A percentile compares a stretch with the other conserved stretches of the same genome.
phyloP scores from a whole-genome alignment of 2,113 vertebrate genomes.

The Scophthalmus maximus region DNA sequence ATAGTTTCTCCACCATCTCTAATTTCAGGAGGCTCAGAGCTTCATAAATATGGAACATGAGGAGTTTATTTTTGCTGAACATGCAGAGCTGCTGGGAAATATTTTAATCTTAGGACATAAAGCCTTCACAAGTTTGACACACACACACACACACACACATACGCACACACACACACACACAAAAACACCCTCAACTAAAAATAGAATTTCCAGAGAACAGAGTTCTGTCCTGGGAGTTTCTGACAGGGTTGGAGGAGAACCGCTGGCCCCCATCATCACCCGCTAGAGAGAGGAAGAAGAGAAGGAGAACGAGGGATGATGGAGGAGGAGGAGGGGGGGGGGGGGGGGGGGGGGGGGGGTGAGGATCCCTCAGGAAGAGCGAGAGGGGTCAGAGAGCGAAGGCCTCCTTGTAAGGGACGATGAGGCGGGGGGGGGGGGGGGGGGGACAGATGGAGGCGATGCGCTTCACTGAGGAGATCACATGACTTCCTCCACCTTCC shows the following conservation, averaged over 20 bases:
- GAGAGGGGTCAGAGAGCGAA: slow-evolving; percentile 26
- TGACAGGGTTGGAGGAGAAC: slow-evolving; percentile 48
- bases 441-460: slow-evolving; percentile 50
- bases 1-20: not conserved
- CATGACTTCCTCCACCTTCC: slow-evolving; percentile 19
- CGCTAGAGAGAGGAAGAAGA: slow-evolving; percentile 33
- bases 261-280: slow-evolving; percentile 58
- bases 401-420: slow-evolving; percentile 34
- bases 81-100: slow-evolving; percentile 1
- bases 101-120: slow-evolving; percentile 17
- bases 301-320: not conserved
- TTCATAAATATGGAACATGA: slow-evolving; percentile 10
- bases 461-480: slow-evolving; percentile 44
- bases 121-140: slow-evolving; percentile 21
- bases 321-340: slow-evolving; percentile 6
- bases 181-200: slow-evolving; percentile 50
- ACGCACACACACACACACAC: no score
- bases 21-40: not conserved
- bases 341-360: slow-evolving; percentile 4
- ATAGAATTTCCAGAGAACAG: slow-evolving; percentile 45
- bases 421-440: slow-evolving; percentile 1
- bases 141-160: no score
- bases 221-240: slow-evolving; percentile 52
- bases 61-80: slow-evolving; percentile 9
- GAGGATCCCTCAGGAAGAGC: slow-evolving; percentile 29